phyloP scores from a whole-genome alignment of 2,888 invertebrate species.

The Philaethria dido region DNA sequence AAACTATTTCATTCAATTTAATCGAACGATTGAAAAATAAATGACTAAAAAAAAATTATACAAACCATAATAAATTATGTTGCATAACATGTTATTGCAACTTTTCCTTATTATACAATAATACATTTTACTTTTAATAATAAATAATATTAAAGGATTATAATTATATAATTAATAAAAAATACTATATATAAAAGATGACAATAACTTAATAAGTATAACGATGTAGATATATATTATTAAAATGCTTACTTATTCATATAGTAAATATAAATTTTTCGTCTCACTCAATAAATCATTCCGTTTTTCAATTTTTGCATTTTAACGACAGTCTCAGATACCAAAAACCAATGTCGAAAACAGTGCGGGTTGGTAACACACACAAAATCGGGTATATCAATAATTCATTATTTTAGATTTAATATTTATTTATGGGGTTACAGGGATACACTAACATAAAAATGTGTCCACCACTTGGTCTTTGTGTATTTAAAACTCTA shows the following conservation, averaged over 20 bases:
- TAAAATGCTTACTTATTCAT: too few relatives aligned
- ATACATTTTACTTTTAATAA: background rate
- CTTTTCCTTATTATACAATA: slow-evolving; percentile 8
- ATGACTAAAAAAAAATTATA: background rate
- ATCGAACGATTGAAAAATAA: background rate
- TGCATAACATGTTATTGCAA: slow-evolving; percentile 1
- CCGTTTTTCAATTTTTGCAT: too few relatives aligned
- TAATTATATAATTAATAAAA: background rate
- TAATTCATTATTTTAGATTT: background rate
- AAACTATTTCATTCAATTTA: too few relatives aligned
- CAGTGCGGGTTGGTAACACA: too few relatives aligned
- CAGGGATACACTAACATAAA: slow-evolving; percentile 18
- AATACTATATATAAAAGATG: background rate
- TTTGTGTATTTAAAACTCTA: slow-evolving; percentile 40
- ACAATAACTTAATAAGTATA: slow-evolving; percentile 1
- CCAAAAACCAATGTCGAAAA: too few relatives aligned
- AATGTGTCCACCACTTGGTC: slow-evolving; percentile 33
- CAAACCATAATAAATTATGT: background rate
- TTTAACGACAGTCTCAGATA: too few relatives aligned
- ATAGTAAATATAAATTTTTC: too few relatives aligned
- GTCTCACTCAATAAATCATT: too few relatives aligned
- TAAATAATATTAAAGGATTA: background rate
- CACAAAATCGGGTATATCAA: too few relatives aligned
- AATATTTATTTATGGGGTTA: slow-evolving; percentile 1
- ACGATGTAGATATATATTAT: background rate